Evolutionary conservation across 2,113 vertebrate species (phyloP), one percentile per base, ranked within the genome.

Genomic region (Zosterops borbonicus): DNA sequence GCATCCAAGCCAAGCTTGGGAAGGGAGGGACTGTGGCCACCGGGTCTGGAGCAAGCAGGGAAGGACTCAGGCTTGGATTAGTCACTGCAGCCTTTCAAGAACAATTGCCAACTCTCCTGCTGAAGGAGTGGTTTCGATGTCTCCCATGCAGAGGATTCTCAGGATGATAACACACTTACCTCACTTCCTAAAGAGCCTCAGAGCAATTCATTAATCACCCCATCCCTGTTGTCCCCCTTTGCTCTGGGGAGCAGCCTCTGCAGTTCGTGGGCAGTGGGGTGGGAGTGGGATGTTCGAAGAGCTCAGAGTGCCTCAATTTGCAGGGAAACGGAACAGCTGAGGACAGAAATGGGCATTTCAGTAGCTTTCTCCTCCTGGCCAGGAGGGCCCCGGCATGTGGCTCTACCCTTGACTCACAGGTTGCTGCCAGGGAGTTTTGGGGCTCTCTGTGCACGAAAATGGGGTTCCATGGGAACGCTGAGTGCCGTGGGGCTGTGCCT

Each of bases 131-230:
- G 85, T 73, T 78, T 56, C n/a, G 49, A 89, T 64, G 69, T 78
- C 92, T 90, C 90, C 94, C 55, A 86, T 58, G 49, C 95, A 85
- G 78, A 92, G 94, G 83, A 81, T 90, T 86, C 76, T 80, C 62
- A 11, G 90, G 71, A 69, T 95, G 87, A 67, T 87, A 68, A 71
- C 23, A 6, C 65, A 2, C 60, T 95, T 92, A 91, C 81, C 83
- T 95, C 94, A 91, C 92, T 94, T 95, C 94, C 91, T 56, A 3
- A 64, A 50, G 65, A 58, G 78, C 81, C 91, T 77, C 33, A 10
- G 82, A 76, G 35, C 58, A 6, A 15, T 74, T 64, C 21, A 17
- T 73, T 88, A 5, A 46, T 90, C 92, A 69, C 83, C 53, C 73
- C 80, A n/a, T 83, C 83, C 42, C 65, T 14, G 21, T 6, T 41